phyloP scores from a whole-genome alignment of 2,888 invertebrate genomes.

The Netelia fuscicornis region DNA sequence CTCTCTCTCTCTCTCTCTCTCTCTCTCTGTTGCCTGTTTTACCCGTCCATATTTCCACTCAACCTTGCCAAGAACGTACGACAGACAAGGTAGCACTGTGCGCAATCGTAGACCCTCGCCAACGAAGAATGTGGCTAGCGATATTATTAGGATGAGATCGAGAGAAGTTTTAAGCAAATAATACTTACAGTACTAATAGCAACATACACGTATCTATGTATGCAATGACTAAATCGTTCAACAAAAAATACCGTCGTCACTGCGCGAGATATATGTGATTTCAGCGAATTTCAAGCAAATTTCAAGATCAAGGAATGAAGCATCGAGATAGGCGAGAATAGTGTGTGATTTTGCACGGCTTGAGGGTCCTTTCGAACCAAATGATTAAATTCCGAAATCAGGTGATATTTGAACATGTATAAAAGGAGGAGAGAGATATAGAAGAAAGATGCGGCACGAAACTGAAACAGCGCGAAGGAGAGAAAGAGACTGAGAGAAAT shows the following conservation, averaged over 20 bases:
- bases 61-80: background rate
- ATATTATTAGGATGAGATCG: slow-evolving; percentile 20
- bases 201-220: too few species aligned
- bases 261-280: too few species aligned
- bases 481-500: slow-evolving; percentile 21
- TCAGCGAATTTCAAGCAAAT: too few species aligned
- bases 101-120: slow-evolving; percentile 60
- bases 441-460: background rate
- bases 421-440: background rate
- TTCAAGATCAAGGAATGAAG: too few species aligned
- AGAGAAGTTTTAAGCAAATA: background rate
- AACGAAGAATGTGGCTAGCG: slow-evolving; percentile 68
- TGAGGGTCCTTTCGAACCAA: slow-evolving; percentile 71
- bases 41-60: slow-evolving; percentile 6
- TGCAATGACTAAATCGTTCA: too few species aligned
- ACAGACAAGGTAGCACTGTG: slow-evolving; percentile 2
- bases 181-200: background rate
- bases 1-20: background rate
- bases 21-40: background rate
- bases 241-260: too few species aligned
- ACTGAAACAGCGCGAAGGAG: background rate
- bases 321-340: background rate
- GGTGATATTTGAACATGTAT: slow-evolving; percentile 26
- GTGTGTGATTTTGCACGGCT: slow-evolving; percentile 32
- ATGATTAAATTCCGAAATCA: slow-evolving; percentile 78